A percentile compares a stretch with the other conserved stretches of the same genome.
These are phyloP conservation scores for Pseudomyrmex pallidus DNA, from an alignment of 1,140 invertebrate genomes.

Conservation along the genomic window DNA sequence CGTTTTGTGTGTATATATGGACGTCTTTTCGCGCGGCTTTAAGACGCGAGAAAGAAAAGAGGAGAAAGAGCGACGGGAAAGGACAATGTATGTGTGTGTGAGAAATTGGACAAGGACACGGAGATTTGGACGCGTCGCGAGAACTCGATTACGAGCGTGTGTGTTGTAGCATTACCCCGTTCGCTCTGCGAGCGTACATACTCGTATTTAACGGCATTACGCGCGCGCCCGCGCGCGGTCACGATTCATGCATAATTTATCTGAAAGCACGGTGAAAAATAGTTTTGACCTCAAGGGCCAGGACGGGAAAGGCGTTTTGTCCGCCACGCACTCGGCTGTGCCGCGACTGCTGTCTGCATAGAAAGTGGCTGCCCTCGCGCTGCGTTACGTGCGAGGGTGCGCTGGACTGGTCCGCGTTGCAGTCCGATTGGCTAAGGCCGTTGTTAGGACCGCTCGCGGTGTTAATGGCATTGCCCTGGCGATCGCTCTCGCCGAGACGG, in stretches of 20 bases:
- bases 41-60: constrained; percentile 21
- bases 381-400: constrained; percentile 61
- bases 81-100: neutral
- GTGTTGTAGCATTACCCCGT: neutral
- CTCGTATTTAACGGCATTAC: constrained; percentile 64
- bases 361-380: constrained; percentile 60
- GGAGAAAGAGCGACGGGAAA: constrained; percentile 5
- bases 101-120: constrained; percentile 52
- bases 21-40: constrained; percentile 22
- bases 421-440: constrained; percentile 42
- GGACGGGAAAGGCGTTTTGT: constrained; percentile 51
- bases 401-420: constrained; percentile 26
- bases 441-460: constrained; percentile 52
- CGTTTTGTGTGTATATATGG: constrained; percentile 32
- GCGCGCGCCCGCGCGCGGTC: constrained; percentile 8
- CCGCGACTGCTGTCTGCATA: constrained; percentile 37
- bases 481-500: neutral
- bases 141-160: neutral
- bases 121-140: neutral
- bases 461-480: constrained; percentile 54
- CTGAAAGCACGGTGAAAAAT: constrained; percentile 62
- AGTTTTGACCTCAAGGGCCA: constrained; percentile 60
- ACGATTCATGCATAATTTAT: constrained; percentile 66
- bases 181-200: neutral
- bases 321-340: constrained; percentile 36